These are phyloP conservation scores for Orycteropus afer DNA, from an alignment of 2,113 vertebrate species.

Conservation along the genomic window DNA sequence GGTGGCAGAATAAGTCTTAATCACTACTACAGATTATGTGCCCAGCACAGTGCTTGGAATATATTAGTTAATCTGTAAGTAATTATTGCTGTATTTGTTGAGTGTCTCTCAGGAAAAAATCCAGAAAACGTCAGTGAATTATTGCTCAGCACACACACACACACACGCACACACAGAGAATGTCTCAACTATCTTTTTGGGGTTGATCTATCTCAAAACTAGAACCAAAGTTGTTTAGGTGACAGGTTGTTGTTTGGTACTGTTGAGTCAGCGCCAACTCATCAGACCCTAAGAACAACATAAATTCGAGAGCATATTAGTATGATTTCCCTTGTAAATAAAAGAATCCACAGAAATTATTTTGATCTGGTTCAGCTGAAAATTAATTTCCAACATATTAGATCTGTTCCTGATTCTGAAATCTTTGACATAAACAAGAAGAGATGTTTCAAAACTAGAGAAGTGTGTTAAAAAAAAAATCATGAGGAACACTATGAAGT, in stretches of 20 bases:
- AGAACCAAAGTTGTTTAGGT: neutral
- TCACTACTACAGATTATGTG: neutral
- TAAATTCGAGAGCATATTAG: neutral
- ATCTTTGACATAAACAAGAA: slow-evolving; percentile 18
- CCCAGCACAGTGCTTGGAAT: too few species aligned
- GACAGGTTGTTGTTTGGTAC: too few species aligned
- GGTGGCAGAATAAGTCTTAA: neutral
- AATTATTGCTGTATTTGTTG: neutral
- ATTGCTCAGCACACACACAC: neutral
- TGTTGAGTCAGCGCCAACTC: too few species aligned
- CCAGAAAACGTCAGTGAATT: neutral
- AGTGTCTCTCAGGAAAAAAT: neutral
- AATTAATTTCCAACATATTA: slow-evolving; percentile 24
- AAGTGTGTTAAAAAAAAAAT: neutral
- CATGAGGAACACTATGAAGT: neutral
- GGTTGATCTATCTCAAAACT: neutral
- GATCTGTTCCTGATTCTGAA: neutral
- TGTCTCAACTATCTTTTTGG: neutral
- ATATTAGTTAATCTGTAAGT: neutral
- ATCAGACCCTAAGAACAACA: too few species aligned
- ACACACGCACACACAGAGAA: too few species aligned
- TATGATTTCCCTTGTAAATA: neutral
- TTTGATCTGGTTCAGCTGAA: slow-evolving; percentile 31
- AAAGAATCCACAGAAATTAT: slow-evolving; percentile 31
- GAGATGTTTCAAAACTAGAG: neutral